Base-by-base conservation (phyloP, 2,888 invertebrate genomes). In the Epicampocera succincta region DNA sequence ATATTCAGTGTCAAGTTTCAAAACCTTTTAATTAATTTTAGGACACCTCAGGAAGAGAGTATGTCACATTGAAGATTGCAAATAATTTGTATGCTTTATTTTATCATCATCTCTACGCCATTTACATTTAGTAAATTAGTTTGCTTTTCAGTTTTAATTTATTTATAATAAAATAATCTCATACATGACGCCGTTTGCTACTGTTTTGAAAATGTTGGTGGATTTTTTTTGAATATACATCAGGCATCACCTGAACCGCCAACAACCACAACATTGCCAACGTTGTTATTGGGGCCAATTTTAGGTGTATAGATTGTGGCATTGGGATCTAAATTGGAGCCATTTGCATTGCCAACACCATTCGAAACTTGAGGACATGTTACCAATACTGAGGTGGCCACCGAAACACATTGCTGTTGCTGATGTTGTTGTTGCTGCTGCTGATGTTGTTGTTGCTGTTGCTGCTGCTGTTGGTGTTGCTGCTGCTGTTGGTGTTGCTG, bases 291-390 rank as follows among this genome's bases (percentile, higher is more conserved):
- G 50, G 93, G 92, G 83, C 93, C 93, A 86, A 92, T 91, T 89
- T 97, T 97, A 84, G 98, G 98, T 85, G 97, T 97, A 92, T 98
- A 98, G 85, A 96, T 96, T 84, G 95, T 94, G 84, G 98, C 98
- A 92, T 97, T 97, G 75, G 98, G 98, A 92, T 98, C 98, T 82
- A 98, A 93, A 87, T 93, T 94, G 9, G 91, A 91, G 19, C 85
- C 75, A n/a, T 87, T 87, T 6, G 84, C 82, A 21, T 84, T 85
- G 15, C 85, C 72, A 56, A 76, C 73, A 13, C 83, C 77, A 65
- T 77, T 76, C 46, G 77, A 54, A 38, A 72, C 80, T 76, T 81
- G 87, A 79, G 58, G 85, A 84, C 78, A 84, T 48, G 84, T 54
- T 56, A 86, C 86, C 61, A 88, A 86, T 4, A 87, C 84, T 4